Percentiles rank a stretch among this genome's conserved stretches.
Evolutionary conservation across 2,797 vertebrate genomes (phyloP).

Genomic region (Coregonus suidteri): DNA sequence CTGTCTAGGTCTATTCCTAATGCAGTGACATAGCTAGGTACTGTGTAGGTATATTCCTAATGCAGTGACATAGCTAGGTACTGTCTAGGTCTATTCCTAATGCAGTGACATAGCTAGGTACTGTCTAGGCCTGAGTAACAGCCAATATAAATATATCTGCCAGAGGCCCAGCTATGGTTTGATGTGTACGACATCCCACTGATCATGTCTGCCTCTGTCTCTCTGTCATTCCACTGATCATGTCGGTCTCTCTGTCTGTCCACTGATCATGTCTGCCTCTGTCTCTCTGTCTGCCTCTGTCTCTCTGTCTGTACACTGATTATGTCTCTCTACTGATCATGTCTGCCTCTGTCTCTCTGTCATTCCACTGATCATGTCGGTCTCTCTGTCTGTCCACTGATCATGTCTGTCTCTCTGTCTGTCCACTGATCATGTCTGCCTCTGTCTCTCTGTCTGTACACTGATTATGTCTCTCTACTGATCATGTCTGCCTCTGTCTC

Average conservation of each 20-base stretch:
- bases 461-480: no score
- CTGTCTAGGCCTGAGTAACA: no score
- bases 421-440: no score
- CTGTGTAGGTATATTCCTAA: not conserved
- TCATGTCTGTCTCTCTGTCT: no score
- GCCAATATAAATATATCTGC: not conserved
- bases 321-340: not conserved
- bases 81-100: not conserved
- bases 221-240: not conserved
- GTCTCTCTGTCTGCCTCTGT: not conserved
- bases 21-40: not conserved
- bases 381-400: no score
- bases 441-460: no score
- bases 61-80: not conserved
- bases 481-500: no score
- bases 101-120: not conserved
- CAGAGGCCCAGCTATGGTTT: not conserved
- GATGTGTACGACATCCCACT: not conserved
- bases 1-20: not conserved
- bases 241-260: slow-evolving; percentile 15
- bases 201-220: not conserved
- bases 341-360: not conserved
- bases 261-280: not conserved
- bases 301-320: slow-evolving; percentile 58
- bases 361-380: no score